Percentiles rank a stretch among this genome's conserved stretches.
Conservation (phyloP, 2,113 vertebrate species). For the Pachyramphus minor region DNA sequence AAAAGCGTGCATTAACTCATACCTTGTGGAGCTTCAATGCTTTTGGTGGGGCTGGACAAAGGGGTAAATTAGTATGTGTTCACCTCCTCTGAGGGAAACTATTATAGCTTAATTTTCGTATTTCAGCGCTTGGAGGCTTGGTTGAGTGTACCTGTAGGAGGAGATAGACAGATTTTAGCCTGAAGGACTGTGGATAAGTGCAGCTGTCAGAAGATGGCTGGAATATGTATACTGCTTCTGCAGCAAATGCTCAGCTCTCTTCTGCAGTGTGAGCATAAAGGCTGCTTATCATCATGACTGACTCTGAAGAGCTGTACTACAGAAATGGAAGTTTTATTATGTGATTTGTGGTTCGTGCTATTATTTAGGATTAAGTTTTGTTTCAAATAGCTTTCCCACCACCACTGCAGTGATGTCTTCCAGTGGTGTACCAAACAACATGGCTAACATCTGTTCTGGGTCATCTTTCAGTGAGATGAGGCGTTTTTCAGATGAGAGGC, state of each 20-base stretch:
- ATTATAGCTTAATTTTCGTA: background rate
- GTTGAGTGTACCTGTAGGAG: background rate
- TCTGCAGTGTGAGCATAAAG: background rate
- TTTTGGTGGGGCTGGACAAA: background rate
- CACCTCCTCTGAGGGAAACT: background rate
- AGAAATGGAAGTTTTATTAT: background rate
- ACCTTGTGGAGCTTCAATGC: background rate
- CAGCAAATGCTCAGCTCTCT: background rate
- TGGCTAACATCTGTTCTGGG: background rate
- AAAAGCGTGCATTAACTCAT: rapidly evolving
- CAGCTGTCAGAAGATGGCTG: background rate
- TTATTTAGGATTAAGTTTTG: background rate
- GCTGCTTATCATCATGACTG: background rate
- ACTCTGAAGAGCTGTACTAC: background rate
- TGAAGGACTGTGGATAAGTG: background rate
- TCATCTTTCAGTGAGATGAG: background rate
- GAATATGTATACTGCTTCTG: background rate
- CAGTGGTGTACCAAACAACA: background rate
- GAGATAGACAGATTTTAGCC: background rate
- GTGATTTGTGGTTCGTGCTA: background rate
- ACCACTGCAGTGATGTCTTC: too few relatives aligned
- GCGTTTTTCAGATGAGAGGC: background rate
- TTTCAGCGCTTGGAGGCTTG: background rate
- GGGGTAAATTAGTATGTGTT: background rate
- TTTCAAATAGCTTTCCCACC: background rate